Evolutionary conservation across 2,113 vertebrate genomes (phyloP).

Genomic region (Macquaria ambigua): DNA sequence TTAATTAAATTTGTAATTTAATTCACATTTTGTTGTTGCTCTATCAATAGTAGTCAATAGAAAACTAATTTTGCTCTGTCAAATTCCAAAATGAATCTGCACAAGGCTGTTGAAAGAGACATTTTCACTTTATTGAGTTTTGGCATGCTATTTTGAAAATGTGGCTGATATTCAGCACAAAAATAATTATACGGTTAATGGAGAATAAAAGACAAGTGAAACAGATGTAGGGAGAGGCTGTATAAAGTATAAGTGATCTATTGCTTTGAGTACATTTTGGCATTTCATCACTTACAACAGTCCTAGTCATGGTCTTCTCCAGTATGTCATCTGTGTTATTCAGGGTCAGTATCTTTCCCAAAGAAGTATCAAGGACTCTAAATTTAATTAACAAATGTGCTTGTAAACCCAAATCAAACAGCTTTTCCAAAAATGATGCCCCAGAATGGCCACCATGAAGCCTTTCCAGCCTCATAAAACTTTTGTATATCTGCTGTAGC

Average conservation of each 20-base stretch:
- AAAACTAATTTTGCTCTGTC: not conserved
- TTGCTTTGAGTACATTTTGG: not conserved
- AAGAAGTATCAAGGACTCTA: not conserved
- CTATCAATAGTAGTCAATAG: not conserved
- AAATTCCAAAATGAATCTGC: not conserved
- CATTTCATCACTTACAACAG: not conserved
- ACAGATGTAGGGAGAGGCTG: not conserved
- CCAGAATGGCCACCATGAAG: not conserved
- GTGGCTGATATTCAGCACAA: not conserved
- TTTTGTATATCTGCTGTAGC: constrained; percentile 2
- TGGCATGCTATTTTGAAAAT: not conserved
- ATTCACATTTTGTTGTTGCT: not conserved
- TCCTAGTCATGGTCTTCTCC: constrained; percentile 8
- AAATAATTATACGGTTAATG: constrained; percentile 4
- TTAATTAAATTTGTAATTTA: not conserved
- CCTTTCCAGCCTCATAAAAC: not conserved
- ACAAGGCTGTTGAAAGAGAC: not conserved
- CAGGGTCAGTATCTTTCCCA: not conserved
- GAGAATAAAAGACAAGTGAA: not conserved
- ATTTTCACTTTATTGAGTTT: not conserved
- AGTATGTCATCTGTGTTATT: constrained; percentile 1
- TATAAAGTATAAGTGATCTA: not conserved
- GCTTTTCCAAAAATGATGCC: not conserved
- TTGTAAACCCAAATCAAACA: constrained; percentile 11
- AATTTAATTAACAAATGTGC: constrained; percentile 6